phyloP scores from a whole-genome alignment of 1,140 invertebrate genomes.

The Piezodorus guildinii region DNA sequence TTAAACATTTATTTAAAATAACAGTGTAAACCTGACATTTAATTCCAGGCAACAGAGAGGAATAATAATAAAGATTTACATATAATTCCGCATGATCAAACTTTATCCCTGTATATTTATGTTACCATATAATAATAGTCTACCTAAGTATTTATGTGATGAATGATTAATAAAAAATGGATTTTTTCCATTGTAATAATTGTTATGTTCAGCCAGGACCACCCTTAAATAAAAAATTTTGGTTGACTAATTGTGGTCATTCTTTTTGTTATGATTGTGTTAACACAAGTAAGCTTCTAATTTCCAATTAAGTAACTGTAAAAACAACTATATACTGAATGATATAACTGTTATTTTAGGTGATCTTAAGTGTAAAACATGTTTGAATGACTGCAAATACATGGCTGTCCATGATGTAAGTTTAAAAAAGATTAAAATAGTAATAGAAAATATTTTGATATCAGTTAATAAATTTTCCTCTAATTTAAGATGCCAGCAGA shows the following conservation, averaged over 20 bases:
- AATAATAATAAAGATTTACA: too few relatives aligned
- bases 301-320: background rate
- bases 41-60: too few relatives aligned
- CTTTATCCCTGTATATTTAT: too few relatives aligned
- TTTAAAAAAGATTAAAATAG: background rate
- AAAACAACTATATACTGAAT: background rate
- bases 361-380: constrained; percentile 12
- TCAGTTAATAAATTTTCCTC: background rate
- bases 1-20: too few relatives aligned
- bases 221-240: constrained; percentile 9
- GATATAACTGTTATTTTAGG: background rate
- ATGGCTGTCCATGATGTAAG: constrained; percentile 19
- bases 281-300: constrained; percentile 9
- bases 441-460: background rate
- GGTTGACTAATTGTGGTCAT: constrained; percentile 21
- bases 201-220: constrained; percentile 19
- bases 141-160: too few relatives aligned
- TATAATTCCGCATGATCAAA: too few relatives aligned
- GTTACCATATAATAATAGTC: too few relatives aligned
- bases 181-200: constrained; percentile 23
- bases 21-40: too few relatives aligned
- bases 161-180: constrained; percentile 1
- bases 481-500: constrained; percentile 17
- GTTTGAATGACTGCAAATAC: constrained; percentile 13
- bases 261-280: constrained; percentile 19